Conservation (phyloP, 2,113 vertebrate genomes). For the Nothobranchius furzeri region DNA sequence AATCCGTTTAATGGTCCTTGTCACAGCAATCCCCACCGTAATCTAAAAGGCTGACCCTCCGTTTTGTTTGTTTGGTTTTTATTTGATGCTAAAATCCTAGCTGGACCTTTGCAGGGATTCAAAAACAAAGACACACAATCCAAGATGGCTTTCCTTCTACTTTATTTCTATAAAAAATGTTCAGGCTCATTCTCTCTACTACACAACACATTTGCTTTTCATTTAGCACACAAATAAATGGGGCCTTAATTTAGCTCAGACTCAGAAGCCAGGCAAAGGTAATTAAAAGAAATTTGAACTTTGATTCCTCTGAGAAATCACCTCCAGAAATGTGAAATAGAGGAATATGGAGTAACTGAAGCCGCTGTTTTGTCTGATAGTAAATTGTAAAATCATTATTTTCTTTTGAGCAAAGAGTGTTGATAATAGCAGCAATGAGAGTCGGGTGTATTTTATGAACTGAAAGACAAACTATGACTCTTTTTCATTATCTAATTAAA, state of each 20-base stretch:
- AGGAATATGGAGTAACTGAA: conserved; percentile 18
- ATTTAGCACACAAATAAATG: conserved; percentile 61
- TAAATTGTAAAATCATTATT: too few relatives aligned
- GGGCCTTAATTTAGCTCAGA: conserved; percentile 59
- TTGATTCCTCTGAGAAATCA: conserved; percentile 26
- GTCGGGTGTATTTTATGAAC: too few relatives aligned
- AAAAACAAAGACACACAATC: conserved; percentile 1
- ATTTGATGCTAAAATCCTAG: conserved; percentile 5
- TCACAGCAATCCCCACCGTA: conserved; percentile 36
- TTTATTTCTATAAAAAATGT: conserved; percentile 19
- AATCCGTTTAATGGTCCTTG: conserved; percentile 42
- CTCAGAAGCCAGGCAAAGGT: conserved; percentile 41
- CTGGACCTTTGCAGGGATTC: conserved; percentile 1
- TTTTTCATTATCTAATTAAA: too few relatives aligned
- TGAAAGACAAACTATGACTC: too few relatives aligned
- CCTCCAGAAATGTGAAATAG: conserved; percentile 16
- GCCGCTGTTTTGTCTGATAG: conserved; percentile 4
- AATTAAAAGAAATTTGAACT: conserved; percentile 61
- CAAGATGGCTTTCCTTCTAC: conserved; percentile 2
- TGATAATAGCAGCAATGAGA: too few relatives aligned
- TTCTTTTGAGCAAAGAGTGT: too few relatives aligned
- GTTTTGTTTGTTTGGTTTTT: neutral
- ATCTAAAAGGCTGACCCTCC: conserved; percentile 18
- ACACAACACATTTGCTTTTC: neutral
- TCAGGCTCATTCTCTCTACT: neutral